Base-by-base conservation (phyloP, 2,888 invertebrate genomes). In the Acleris laterana region DNA sequence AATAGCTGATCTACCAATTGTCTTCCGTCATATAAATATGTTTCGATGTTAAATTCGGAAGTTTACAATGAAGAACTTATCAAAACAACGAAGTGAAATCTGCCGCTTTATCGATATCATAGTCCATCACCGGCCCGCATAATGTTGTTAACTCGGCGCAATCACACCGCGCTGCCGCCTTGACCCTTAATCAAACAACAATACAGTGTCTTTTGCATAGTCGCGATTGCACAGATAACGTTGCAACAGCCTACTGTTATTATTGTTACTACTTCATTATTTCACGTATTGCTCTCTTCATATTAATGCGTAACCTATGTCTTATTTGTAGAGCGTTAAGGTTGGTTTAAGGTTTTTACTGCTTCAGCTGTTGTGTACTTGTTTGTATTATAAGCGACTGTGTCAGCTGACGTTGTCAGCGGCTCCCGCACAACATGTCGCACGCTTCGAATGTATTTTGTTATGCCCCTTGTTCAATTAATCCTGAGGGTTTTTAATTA, bases 91-190 rank as follows among this genome's bases (percentile, higher is more conserved):
- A 51, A 51, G 50, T 22, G 50, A 22, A 51, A 51, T 57, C 11
- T 46, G 28, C 56, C 22, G 42, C 17, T 2, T 46, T 52, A 52
- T 52, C 52, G 52, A 52, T 16, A 22, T 55, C 11, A 4, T 20
- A 20, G 22, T 63, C 42, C 85, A 73, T 73, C 89, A 75, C 85
- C 84, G 70, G 71, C 81, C 84, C 85, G 84, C 82, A 84, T 83
- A 81, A 81, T 83, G 79, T 77, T 77, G 79, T 81, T 81, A 82
- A 73, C 76, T 73, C 70, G 70, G 68, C 67, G 75, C 81, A 77
- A 72, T 71, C 71, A 76, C 70, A 57, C 63, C 70, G 63, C 76
- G 77, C 77, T 69, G 60, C 66, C 71, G 63, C 70, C 70, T 58
- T 75, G 69, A 74, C 62, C 69, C 76, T 75, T 84, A 81, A 75